Percentiles rank a stretch among this genome's conserved stretches.
phyloP scores from a whole-genome alignment of 2,888 invertebrate genomes.

The Coremacera marginata region DNA sequence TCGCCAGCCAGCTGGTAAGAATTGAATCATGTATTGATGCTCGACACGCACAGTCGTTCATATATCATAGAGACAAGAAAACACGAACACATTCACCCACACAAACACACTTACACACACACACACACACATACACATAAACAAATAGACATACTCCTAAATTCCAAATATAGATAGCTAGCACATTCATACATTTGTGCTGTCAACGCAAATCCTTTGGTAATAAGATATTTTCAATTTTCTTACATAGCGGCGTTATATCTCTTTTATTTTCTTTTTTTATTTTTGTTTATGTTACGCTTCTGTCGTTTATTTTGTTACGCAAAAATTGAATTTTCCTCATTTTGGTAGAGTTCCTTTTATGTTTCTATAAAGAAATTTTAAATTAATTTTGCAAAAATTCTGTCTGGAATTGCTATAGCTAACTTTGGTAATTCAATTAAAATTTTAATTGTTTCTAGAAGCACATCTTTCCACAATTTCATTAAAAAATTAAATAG shows the following conservation, averaged over 20 bases:
- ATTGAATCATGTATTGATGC: background rate
- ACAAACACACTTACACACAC: background rate
- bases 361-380: background rate
- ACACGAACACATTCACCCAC: background rate
- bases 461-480: no score
- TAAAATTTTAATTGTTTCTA: no score
- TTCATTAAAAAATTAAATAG: no score
- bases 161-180: background rate
- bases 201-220: constrained; percentile 55
- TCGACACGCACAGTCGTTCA: background rate
- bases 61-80: background rate
- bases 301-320: background rate
- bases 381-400: background rate
- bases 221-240: constrained; percentile 60
- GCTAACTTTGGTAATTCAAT: no score
- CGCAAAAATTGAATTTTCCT: background rate
- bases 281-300: background rate
- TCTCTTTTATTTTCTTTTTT: background rate
- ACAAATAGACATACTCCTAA: background rate
- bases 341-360: background rate
- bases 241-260: constrained; percentile 38
- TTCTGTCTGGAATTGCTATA: no score
- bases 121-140: background rate
- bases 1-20: no score
- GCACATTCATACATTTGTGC: constrained; percentile 22